Percentiles rank a stretch among this genome's conserved stretches.
Evolutionary conservation across 2,888 invertebrate species (phyloP).

Genomic region (Pterobdella sp.): DNA sequence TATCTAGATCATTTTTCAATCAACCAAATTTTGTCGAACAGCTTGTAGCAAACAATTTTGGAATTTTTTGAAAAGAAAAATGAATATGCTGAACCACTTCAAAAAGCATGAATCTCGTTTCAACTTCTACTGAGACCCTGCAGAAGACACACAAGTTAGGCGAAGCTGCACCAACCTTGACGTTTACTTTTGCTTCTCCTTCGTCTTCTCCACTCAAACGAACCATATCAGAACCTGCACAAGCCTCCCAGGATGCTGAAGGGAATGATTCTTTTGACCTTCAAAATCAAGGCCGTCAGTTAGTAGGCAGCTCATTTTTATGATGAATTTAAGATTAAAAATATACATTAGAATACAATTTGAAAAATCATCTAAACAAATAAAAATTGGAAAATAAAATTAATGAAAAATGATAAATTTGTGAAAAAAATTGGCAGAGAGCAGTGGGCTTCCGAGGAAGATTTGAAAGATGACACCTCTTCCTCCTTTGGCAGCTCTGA

Average conservation of each 20-base stretch:
- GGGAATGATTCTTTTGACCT: neutral
- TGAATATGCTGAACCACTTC: no score
- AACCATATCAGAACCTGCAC: conserved; percentile 26
- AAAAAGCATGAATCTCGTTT: conserved; percentile 1
- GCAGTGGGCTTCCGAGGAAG: no score
- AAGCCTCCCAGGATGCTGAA: conserved; percentile 10
- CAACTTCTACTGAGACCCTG: neutral
- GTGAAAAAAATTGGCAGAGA: no score
- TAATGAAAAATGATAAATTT: no score
- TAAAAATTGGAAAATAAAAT: no score
- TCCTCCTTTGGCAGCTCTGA: conserved; percentile 19
- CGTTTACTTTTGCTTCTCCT: conserved; percentile 27
- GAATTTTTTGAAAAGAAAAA: neutral
- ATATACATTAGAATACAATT: no score
- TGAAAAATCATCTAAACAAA: no score
- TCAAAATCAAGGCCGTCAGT: neutral
- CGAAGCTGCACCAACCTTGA: conserved; percentile 13
- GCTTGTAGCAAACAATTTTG: neutral
- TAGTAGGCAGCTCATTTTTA: neutral
- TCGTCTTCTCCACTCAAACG: conserved; percentile 27
- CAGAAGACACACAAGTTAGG: neutral
- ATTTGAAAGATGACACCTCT: neutral
- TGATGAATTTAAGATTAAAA: no score
- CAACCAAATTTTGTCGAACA: neutral
- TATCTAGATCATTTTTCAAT: neutral